Evolutionary conservation across 2,888 invertebrate genomes (phyloP), one percentile per base, ranked within the genome.

Genomic region (Stenolophus ochropezus): DNA sequence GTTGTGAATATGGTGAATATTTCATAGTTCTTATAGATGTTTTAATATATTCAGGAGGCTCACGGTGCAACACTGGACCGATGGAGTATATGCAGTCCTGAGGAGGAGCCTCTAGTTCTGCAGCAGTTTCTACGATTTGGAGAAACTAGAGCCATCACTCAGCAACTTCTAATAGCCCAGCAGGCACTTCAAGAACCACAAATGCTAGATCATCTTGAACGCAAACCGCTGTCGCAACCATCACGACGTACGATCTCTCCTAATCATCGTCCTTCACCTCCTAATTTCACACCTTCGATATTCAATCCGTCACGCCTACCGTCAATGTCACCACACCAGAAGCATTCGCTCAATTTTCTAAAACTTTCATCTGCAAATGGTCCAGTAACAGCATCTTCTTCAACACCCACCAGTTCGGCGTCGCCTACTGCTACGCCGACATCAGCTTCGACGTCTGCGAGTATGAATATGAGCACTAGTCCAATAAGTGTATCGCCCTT

Each of bases 61-160:
- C 93, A 95, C 90, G 94, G 96, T 86, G 93, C 93, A 89, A 92
- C 95, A 87, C 92, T 96, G 90, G 96, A 96, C 91, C 93, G 95
- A 92, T 97, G 97, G 97, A 94, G 94, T 87, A 94, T 96, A 88
- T 95, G 95, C 88, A 95, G 94, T 86, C 92, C 94, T 87, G 95
- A 97, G 89, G 97, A 97, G 90, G 97, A 97, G 91, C 95, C 95
- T 88, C 92, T 97, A 90, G 96, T 97, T 85, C 92, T 97, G 85
- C 96, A 97, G 89, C 97, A 97, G 90, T 97, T 97, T 89, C 93
- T 97, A 86, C 93, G 96, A 86, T 96, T 97, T 87, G 95, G 95
- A 87, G 96, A 96, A 91, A 97, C 97, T 83, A 93, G 96, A 89
- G 94, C 96, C 85, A 93, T 95, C 86, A 94, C 94, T 85, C 94